Base-by-base conservation (phyloP, 2,888 invertebrate genomes). In the Pseudanteris insignis region DNA sequence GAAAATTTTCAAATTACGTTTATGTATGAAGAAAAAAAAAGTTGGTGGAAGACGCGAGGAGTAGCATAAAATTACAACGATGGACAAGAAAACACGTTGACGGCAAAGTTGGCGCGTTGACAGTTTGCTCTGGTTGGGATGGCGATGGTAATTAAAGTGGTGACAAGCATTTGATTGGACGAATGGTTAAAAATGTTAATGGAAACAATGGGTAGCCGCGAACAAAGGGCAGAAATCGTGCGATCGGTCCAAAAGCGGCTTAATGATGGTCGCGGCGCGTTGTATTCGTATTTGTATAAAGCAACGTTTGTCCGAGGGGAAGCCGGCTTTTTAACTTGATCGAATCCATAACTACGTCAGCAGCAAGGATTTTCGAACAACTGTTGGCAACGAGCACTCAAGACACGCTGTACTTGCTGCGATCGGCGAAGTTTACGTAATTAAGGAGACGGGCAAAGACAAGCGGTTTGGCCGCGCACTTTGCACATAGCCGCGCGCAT, bases 341-440 rank as follows among this genome's bases (percentile, higher is more conserved):
- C 41, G 41, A 25, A 57, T 57, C 55, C 30, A 57, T 57, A 57
- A 57, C 47, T 57, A 47, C 55, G 47, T 57, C 55, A 57, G 41
- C 21, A 30, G 32, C 32, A n/a, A 14, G 38, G 44, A 46, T 54
- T 54, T 46, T 38, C 54, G 46, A 54, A 40, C 26, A 28, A 15
- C 12, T 28, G 32, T 24, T 21, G 47, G 21, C 26, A 34, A 18
- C 47, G 33, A 33, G 25, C 41, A 29, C 18, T 21, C 13, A 40
- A 46, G 55, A 40, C 44, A 47, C 47, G 40, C 55, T 47, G 55
- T 57, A 57, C 47, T 57, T 57, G 55, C 47, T 57, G 18, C 55
- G 55, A 57, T 47, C 55, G 41, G 47, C 47, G 25, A 57, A 47
- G 13, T 57, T 57, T 57, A 41, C 47, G 55, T 57, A 57, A 57